Evolutionary conservation across 92 coral and sea anemone species (phyloP).

Genomic region (Palythoa grandis): DNA sequence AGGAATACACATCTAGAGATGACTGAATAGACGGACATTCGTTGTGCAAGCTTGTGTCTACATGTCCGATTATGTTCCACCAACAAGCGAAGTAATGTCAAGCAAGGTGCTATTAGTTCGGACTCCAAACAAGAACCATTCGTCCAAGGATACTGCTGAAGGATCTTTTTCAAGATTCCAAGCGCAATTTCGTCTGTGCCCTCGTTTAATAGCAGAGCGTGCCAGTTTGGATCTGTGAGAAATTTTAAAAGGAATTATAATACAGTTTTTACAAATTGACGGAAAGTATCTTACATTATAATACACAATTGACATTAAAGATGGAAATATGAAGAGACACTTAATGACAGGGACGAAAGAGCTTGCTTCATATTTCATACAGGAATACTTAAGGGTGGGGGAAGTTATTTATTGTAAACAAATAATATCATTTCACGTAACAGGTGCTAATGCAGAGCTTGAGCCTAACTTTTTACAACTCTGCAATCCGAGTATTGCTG

Average conservation of each 20-base stretch:
- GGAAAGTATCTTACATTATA: not conserved
- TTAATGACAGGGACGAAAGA: too few species aligned
- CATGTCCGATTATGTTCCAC: slow-evolving; percentile 79
- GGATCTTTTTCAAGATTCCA: slow-evolving; percentile 67
- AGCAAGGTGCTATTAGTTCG: slow-evolving; percentile 84
- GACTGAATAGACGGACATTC: slow-evolving; percentile 56
- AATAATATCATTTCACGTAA: too few species aligned
- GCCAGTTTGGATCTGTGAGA: slow-evolving; percentile 90
- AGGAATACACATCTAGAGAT: slow-evolving; percentile 71
- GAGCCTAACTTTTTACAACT: too few species aligned
- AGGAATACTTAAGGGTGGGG: too few species aligned
- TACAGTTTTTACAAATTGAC: not conserved
- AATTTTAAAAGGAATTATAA: not conserved
- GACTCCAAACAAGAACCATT: slow-evolving; percentile 75
- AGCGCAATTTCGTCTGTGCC: slow-evolving; percentile 75
- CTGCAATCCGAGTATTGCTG: too few species aligned
- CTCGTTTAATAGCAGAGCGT: slow-evolving; percentile 64
- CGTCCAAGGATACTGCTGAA: slow-evolving; percentile 59
- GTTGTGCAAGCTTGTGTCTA: slow-evolving; percentile 78
- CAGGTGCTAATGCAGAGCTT: too few species aligned
- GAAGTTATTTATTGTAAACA: too few species aligned
- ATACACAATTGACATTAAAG: not conserved
- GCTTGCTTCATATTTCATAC: too few species aligned
- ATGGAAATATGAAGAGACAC: too few species aligned
- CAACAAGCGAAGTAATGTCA: slow-evolving; percentile 79